A percentile compares a stretch with the other conserved stretches of the same genome.
Conservation (phyloP, 2,888 invertebrate genomes). For the Platycnemis pennipes region DNA sequence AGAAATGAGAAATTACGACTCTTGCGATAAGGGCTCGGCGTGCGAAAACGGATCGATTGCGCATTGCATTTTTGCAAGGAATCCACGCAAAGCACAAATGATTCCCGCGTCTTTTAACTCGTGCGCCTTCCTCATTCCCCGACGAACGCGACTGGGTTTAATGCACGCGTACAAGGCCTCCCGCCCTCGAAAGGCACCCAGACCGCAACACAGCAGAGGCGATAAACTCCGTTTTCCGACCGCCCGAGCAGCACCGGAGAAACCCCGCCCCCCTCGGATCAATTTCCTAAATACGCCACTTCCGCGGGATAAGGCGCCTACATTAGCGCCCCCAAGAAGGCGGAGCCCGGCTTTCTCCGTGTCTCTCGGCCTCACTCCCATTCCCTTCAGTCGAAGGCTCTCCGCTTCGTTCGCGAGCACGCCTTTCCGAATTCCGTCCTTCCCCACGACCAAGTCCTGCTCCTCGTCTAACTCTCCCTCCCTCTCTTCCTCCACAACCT, state of each 20-base stretch:
- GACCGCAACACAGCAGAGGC: background rate
- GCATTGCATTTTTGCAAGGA: background rate
- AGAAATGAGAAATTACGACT: background rate
- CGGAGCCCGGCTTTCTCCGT: background rate
- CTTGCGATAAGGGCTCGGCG: background rate
- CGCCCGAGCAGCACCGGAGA: background rate
- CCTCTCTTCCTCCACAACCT: background rate
- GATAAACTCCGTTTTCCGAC: conserved; percentile 3
- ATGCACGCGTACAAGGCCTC: background rate
- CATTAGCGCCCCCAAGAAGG: background rate
- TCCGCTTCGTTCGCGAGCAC: background rate
- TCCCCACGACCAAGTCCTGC: background rate
- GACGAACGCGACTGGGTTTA: background rate
- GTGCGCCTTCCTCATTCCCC: background rate
- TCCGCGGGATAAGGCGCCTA: background rate
- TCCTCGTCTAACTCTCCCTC: background rate
- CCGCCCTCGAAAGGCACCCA: background rate
- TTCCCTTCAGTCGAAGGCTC: background rate
- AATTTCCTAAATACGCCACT: conserved; percentile 28
- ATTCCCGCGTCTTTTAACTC: background rate
- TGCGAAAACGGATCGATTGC: background rate
- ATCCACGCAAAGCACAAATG: background rate
- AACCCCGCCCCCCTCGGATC: background rate
- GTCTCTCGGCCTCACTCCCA: background rate
- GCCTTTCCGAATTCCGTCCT: background rate